Evolutionary conservation across 92 coral and sea anemone species (phyloP), one percentile per base, ranked within the genome.

Genomic region (Heliopora coerulea): DNA sequence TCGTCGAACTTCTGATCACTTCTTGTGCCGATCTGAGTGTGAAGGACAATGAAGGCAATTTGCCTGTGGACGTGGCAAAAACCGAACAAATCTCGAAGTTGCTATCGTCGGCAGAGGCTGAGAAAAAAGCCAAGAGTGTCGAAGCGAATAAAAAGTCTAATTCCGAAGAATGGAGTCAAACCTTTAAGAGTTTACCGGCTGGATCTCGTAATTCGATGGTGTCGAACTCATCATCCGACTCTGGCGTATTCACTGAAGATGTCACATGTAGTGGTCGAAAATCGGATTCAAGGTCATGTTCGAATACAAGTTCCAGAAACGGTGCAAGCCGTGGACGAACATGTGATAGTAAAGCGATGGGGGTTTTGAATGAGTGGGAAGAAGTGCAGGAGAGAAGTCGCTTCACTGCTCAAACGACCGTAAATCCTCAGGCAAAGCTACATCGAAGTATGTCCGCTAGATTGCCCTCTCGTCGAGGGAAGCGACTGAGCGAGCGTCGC

Each of bases 21-120:
- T 95, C 99, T 56, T 95, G 99, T 54, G 99, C 86, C 19, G 96
- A 90, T 80, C 90, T 95, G 21, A 86, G 83, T 76, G 91, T 91
- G 0, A 88, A 91, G 56, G 87, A 90, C 18, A 82, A 57, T 23
- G 77, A 62, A 28, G 97, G 99, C 40, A 79, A 86, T 25, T 84
- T 76, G 26, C 89, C 99, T 37, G 80, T 90, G 11, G 99, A 90
- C 68, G 70, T 95, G n/a, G 93, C 99, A 10, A 68, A 72, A 54
- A 79, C 73, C 33, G 86, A 86, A 14, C 91, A 83, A 50, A 85
- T 95, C 25, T 64, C 87, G 21, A 91, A 89, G 54, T 77, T 95
- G 19, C 81, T 95, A 6, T 83, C 95, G 28, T 90, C 91, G 62
- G 89, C 95, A 0, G 82, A 88, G 86, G 80, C 88, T n/a, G 84